These are phyloP conservation scores for Ceyx erithaca DNA, from an alignment of 2,797 vertebrate genomes.

Conservation along the genomic window DNA sequence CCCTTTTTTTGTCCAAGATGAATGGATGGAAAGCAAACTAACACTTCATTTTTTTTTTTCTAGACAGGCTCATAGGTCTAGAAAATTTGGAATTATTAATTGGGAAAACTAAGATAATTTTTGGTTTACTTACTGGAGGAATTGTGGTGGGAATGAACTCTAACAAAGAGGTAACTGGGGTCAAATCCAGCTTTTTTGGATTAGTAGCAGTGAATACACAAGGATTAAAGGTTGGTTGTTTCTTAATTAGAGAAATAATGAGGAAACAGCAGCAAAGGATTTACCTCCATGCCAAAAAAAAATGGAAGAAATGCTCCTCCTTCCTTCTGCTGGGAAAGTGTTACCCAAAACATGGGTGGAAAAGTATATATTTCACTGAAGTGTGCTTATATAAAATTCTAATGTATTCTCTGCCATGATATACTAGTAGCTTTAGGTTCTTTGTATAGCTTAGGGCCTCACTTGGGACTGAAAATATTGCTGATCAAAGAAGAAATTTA, in stretches of 20 bases:
- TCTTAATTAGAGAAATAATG: background rate
- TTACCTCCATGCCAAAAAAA: background rate
- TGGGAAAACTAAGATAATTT: background rate
- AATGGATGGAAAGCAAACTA: background rate
- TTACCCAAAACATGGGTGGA: background rate
- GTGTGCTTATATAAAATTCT: background rate
- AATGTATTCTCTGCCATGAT: background rate
- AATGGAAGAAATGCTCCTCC: background rate
- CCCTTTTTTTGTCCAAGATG: background rate
- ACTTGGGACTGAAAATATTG: background rate
- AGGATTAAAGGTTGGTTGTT: background rate
- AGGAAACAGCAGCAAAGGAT: background rate
- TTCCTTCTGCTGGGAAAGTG: background rate
- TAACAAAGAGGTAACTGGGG: background rate
- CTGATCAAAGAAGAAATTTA: background rate
- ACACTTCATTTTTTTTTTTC: background rate
- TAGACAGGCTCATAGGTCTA: background rate
- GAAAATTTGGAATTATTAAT: background rate
- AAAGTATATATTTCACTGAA: background rate
- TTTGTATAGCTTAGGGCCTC: background rate
- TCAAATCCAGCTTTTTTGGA: background rate
- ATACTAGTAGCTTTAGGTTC: background rate
- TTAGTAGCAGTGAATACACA: conserved; percentile 6
- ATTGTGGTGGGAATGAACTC: background rate
- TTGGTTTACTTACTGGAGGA: background rate